Evolutionary conservation across 2,888 invertebrate species (phyloP).

Genomic region (Eurytoma adleriae): DNA sequence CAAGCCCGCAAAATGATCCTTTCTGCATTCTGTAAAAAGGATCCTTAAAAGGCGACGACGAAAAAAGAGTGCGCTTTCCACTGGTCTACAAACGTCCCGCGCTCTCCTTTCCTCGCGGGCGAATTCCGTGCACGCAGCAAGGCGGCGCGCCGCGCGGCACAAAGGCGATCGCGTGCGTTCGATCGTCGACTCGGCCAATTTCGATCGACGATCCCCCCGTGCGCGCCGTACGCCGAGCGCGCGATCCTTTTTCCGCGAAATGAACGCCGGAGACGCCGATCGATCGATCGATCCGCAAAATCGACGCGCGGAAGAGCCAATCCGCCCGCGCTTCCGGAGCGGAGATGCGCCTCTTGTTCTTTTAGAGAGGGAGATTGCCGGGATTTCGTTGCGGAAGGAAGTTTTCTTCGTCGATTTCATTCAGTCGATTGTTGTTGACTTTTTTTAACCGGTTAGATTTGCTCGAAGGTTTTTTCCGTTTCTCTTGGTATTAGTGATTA

Average conservation of each 20-base stretch:
- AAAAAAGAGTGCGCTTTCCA: background rate
- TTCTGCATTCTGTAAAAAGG: too few species aligned
- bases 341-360: background rate
- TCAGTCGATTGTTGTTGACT: background rate
- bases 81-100: background rate
- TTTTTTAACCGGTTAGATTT: too few species aligned
- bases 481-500: too few species aligned
- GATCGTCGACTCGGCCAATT: background rate
- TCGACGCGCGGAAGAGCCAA: background rate
- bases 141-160: background rate
- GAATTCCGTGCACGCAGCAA: background rate
- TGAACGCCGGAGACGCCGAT: background rate
- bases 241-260: background rate
- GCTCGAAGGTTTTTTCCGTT: background rate
- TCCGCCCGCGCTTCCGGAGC: background rate
- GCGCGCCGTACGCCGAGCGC: background rate
- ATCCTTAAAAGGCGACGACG: background rate
- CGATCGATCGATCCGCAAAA: background rate
- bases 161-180: background rate
- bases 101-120: constrained; percentile 5
- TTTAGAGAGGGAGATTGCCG: background rate
- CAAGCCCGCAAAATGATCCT: too few species aligned
- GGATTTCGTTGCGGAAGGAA: background rate
- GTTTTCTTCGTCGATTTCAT: too few species aligned
- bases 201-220: background rate